Base-by-base conservation (phyloP, 2,113 vertebrate genomes). In the Suncus etruscus region DNA sequence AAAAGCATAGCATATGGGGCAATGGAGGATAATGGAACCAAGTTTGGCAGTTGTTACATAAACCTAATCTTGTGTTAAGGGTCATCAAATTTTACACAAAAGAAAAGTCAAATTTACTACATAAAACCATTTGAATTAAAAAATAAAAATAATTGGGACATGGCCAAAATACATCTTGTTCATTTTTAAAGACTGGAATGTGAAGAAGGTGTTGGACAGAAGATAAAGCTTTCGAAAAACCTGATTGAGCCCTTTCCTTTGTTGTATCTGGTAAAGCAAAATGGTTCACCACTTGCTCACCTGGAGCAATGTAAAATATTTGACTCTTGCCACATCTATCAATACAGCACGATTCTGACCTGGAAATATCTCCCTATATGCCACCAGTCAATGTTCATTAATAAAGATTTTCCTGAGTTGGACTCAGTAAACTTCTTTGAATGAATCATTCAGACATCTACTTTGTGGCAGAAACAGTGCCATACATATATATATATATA, bases 151-250 rank as follows among this genome's bases (percentile, higher is more conserved):
- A 70, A 11, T 48, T 63, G 11, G 0, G 29, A n/a, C 63, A 45
- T 76, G 15, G 29, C 51, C 76, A 79, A 69, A 58, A 50, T 86
- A 79, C 16, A 86, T 80, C 68, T 69, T 32, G 63, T 20, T 45
- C 24, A 24, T 85, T 86, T 39, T 83, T 22, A n/a, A 69, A 69
- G 9, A 15, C 83, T 88, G 68, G 25, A 83, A 80, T 68, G 72
- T 12, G 87, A 93, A 74, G 11, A 12, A 84, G 24, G 22, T 47
- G 18, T 31, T 83, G 16, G 31, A 48, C n/a, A 84, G 1, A 61
- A 27, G 39, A 70, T 47, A 76, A 72, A 72, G 75, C 51, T 79
- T 93, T 84, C 47, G n/a, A 81, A 93, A 91, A 24, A 58, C 10
- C 0, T 6, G 87, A 72, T 94, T 86, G 72, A 54, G 29, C 69